These are phyloP conservation scores for Cataglyphis cursor DNA, from an alignment of 2,888 invertebrate genomes.

Conservation along the genomic window DNA sequence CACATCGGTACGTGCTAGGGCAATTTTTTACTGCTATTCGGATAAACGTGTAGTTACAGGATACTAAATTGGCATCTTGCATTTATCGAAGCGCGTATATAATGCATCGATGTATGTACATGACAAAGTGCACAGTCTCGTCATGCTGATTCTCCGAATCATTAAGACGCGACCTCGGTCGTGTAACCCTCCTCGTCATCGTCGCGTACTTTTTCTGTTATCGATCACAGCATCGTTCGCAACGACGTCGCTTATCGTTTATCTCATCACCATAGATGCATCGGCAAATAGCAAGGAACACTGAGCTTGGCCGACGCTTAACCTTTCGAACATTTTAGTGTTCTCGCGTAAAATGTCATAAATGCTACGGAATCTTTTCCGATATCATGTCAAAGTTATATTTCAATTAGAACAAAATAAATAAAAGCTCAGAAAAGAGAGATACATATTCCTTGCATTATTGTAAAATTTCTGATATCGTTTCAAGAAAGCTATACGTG, in stretches of 20 bases:
- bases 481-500: background rate
- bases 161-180: constrained; percentile 67
- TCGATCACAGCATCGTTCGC: constrained; percentile 68
- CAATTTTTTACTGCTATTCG: background rate
- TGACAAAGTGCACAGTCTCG: constrained; percentile 49
- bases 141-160: constrained; percentile 73
- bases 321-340: constrained; percentile 41
- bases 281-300: constrained; percentile 59
- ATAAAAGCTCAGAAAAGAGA: background rate
- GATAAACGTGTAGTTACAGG: background rate
- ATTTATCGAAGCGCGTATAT: background rate
- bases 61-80: constrained; percentile 12
- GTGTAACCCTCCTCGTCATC: constrained; percentile 59
- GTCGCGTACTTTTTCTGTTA: constrained; percentile 59
- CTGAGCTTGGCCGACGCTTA: constrained; percentile 54
- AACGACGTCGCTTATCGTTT: constrained; percentile 59
- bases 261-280: constrained; percentile 62
- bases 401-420: constrained; percentile 38
- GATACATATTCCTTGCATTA: constrained; percentile 22
- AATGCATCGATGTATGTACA: constrained; percentile 54
- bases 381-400: constrained; percentile 43
- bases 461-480: background rate
- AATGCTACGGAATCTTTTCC: constrained; percentile 43
- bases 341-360: constrained; percentile 42
- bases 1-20: background rate